Conservation (phyloP, 1,140 invertebrate genomes). For the Listronotus bonariensis region DNA sequence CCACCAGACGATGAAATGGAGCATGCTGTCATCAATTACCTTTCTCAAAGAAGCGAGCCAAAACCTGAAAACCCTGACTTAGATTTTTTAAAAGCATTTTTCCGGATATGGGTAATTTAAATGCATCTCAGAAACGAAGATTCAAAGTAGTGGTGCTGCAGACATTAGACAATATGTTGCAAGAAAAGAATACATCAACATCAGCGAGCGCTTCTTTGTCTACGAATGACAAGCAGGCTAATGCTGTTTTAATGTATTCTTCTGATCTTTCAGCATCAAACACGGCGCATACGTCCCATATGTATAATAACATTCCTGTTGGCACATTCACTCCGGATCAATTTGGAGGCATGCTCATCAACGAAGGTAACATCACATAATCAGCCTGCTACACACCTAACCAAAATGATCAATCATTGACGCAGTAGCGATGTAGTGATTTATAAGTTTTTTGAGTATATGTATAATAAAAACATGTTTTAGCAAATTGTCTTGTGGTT, state of each 20-base stretch:
- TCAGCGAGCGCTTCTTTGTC: too few species aligned
- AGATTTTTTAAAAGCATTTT: conserved; percentile 22
- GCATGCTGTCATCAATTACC: conserved; percentile 12
- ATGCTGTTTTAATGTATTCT: not conserved
- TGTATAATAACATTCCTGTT: conserved; percentile 6
- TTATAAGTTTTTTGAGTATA: too few species aligned
- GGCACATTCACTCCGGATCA: not conserved
- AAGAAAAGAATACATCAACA: conserved; percentile 14
- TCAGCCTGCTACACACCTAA: not conserved
- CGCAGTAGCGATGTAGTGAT: too few species aligned
- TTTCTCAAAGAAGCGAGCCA: conserved; percentile 15
- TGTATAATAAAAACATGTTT: too few species aligned
- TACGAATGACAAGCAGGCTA: not conserved
- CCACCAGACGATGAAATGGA: conserved; percentile 6
- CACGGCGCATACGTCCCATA: not conserved
- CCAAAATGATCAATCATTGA: too few species aligned
- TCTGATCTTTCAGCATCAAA: conserved; percentile 1
- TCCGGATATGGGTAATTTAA: not conserved
- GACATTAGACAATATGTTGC: conserved; percentile 11
- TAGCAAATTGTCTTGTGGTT: too few species aligned
- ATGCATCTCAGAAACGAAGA: too few species aligned
- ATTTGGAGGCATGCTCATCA: conserved; percentile 11
- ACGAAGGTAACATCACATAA: conserved; percentile 15
- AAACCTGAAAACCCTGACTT: conserved; percentile 16
- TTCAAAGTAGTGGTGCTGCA: conserved; percentile 8